Percentiles rank a stretch among this genome's conserved stretches.
These are phyloP conservation scores for Netelia virgata DNA, from an alignment of 2,888 invertebrate species.

Conservation along the genomic window DNA sequence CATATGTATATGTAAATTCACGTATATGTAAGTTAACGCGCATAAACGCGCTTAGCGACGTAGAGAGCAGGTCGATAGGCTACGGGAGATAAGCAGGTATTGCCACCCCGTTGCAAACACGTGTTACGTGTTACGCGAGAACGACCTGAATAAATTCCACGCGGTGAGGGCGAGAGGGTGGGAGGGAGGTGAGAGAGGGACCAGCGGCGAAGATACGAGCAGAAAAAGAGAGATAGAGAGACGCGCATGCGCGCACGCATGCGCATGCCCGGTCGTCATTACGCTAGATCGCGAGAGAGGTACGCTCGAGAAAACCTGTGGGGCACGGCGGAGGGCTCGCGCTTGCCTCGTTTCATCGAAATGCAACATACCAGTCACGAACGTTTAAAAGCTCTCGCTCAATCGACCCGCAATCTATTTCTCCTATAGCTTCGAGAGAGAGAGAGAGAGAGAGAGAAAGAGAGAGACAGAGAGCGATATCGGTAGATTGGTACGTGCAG, in stretches of 20 bases:
- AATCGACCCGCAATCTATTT: constrained; percentile 33
- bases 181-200: background rate
- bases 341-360: constrained; percentile 4
- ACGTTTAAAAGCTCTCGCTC: constrained; percentile 47
- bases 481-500: background rate
- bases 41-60: constrained; percentile 29
- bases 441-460: background rate
- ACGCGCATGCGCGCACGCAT: constrained; percentile 53
- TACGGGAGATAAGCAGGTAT: constrained; percentile 67
- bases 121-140: constrained; percentile 58
- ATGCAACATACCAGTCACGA: constrained; percentile 37
- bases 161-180: background rate
- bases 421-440: background rate
- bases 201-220: background rate
- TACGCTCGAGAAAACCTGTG: background rate
- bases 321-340: background rate
- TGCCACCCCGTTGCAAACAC: constrained; percentile 58
- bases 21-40: background rate
- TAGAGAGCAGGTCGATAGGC: constrained; percentile 63
- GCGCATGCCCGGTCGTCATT: constrained; percentile 67
- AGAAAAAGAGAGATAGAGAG: background rate
- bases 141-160: constrained; percentile 58
- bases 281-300: constrained; percentile 25
- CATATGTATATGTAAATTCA: constrained; percentile 6
- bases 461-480: background rate